phyloP scores from a whole-genome alignment of 2,113 vertebrate species.

The Ochotona princeps region DNA sequence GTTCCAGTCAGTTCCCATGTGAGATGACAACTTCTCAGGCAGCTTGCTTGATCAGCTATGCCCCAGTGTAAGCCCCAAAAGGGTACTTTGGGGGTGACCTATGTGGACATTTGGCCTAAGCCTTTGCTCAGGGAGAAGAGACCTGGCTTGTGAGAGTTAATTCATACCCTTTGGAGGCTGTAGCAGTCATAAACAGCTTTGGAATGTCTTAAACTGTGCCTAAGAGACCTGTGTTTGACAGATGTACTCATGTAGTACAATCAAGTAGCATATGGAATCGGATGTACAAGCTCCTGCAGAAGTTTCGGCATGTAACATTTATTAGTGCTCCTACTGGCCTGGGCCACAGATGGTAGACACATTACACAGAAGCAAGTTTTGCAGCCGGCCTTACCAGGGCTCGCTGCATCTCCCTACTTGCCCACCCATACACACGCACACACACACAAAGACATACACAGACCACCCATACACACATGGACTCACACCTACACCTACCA shows the following conservation, averaged over 20 bases:
- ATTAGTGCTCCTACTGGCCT: slow-evolving; percentile 56
- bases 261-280: slow-evolving; percentile 72
- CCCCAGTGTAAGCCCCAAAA: too few relatives aligned
- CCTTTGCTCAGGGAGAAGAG: slow-evolving; percentile 48
- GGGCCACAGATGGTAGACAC: slow-evolving; percentile 62
- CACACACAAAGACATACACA: neutral
- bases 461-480: too few relatives aligned
- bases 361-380: slow-evolving; percentile 43
- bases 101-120: slow-evolving; percentile 52
- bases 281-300: slow-evolving; percentile 49
- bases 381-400: neutral
- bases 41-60: too few relatives aligned
- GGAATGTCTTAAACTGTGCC: slow-evolving; percentile 67
- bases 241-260: slow-evolving; percentile 58
- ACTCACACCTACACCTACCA: too few relatives aligned
- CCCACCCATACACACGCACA: too few relatives aligned
- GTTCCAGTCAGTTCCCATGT: too few relatives aligned
- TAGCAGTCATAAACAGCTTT: slow-evolving; percentile 65
- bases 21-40: too few relatives aligned
- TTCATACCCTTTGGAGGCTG: slow-evolving; percentile 65
- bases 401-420: too few relatives aligned
- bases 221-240: slow-evolving; percentile 71
- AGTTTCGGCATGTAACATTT: slow-evolving; percentile 66
- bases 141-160: slow-evolving; percentile 59
- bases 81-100: slow-evolving; percentile 19